Evolutionary conservation across 2,888 invertebrate genomes (phyloP), one percentile per base, ranked within the genome.

Genomic region (Drosophila borborema): DNA sequence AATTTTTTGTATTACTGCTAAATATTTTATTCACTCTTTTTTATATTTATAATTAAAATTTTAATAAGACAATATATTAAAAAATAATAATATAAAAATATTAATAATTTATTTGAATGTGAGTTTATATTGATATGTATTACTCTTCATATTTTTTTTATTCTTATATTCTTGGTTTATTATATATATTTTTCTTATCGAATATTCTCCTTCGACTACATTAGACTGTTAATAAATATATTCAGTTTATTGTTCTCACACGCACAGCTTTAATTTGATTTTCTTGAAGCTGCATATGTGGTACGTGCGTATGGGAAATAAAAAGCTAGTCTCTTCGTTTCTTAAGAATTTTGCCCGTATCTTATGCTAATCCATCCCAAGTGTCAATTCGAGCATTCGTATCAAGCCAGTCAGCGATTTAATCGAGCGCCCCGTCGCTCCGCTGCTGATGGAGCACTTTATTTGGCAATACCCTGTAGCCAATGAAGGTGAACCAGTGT

Each of bases 371-470:
- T 85, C 80, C 88, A 88, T 82, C 80, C 85, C 82, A 88, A 90
- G 89, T 86, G 86, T 85, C 88, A 90, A 85, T 90, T 86, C 90
- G 76, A 82, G 86, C 80, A 75, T 85, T 73, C 60, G 67, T 74
- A 79, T 79, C 53, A 68, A 78, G 75, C 72, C 78, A 86, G 86
- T 80, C 89, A 86, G 72, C 79, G 84, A 78, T 77, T 83, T 84
- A 73, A 71, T 83, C 70, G 65, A 43, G 28, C 60, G 23, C 18
- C 36, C 14, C 23, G 12, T 23, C 18, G 14, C 23, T 10, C 36
- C 38, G 14, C n/a, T 72, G 88, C 86, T 90, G 88, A 90, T 80
- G 77, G 78, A 72, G 86, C 90, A 85, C 74, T 77, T 86, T 77
- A 41, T 79, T 85, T 75, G 65, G 65, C 73, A 72, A 71, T 56